A percentile compares a stretch with the other conserved stretches of the same genome.
Conservation (phyloP, 2,888 invertebrate genomes). For the Himalopsyche japonica region DNA sequence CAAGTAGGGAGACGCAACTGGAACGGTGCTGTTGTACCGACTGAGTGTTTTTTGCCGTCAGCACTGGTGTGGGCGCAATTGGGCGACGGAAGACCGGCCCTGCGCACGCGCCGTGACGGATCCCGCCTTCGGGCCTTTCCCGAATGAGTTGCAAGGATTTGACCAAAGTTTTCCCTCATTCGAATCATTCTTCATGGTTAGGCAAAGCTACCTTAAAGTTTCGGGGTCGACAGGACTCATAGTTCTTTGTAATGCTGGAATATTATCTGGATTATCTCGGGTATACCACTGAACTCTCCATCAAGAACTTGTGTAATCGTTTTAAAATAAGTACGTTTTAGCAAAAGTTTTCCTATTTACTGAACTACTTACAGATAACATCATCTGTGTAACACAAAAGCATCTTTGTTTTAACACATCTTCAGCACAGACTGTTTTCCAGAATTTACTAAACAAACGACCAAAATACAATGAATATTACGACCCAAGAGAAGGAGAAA, state of each 20-base stretch:
- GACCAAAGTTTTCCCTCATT: neutral
- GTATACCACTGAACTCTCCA: neutral
- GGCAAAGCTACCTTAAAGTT: neutral
- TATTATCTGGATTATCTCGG: neutral
- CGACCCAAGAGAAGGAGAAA: too few species aligned
- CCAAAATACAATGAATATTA: too few species aligned
- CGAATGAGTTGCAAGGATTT: neutral
- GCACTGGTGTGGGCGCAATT: conserved; percentile 1
- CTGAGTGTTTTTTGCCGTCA: conserved; percentile 22
- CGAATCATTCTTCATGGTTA: neutral
- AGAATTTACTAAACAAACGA: too few species aligned
- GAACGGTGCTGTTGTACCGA: conserved; percentile 23
- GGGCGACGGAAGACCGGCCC: neutral
- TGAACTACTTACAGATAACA: neutral
- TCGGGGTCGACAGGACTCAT: neutral
- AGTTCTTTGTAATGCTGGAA: neutral
- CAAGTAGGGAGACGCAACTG: conserved; percentile 8
- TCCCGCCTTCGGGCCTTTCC: neutral
- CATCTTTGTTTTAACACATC: too few species aligned
- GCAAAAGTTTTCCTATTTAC: neutral
- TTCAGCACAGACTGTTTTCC: too few species aligned
- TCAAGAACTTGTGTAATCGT: neutral
- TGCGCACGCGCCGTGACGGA: conserved; percentile 24
- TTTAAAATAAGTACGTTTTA: neutral
- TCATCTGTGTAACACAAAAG: neutral